A percentile compares a stretch with the other conserved stretches of the same genome.
These are phyloP conservation scores for Vanessa atalanta DNA, from an alignment of 1,140 invertebrate species.

Conservation along the genomic window DNA sequence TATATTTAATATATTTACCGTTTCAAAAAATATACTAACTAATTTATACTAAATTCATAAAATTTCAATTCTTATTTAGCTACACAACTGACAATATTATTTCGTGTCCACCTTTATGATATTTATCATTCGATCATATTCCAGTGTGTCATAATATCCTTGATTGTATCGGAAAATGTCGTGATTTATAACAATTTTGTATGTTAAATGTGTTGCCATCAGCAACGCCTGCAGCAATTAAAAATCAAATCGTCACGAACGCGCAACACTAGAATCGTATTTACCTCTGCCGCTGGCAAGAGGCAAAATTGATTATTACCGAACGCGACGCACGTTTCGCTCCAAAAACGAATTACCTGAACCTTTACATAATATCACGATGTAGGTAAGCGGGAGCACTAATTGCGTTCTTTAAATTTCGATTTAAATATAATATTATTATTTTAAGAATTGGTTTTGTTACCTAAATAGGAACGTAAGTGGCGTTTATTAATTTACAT, in stretches of 20 bases:
- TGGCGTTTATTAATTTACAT: too few relatives aligned
- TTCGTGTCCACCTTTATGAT: background rate
- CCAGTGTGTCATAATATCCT: background rate
- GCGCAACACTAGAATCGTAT: slow-evolving; percentile 8
- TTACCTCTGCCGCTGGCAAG: slow-evolving; percentile 6
- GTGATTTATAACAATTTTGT: slow-evolving; percentile 5
- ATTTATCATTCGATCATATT: background rate
- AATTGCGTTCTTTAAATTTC: too few relatives aligned
- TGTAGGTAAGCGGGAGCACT: too few relatives aligned
- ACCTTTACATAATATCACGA: background rate
- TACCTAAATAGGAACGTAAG: too few relatives aligned
- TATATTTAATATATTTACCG: too few relatives aligned
- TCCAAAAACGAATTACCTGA: slow-evolving; percentile 13
- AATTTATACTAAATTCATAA: too few relatives aligned
- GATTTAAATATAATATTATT: too few relatives aligned
- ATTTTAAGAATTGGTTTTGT: too few relatives aligned
- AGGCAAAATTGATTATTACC: slow-evolving; percentile 19
- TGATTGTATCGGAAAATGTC: background rate
- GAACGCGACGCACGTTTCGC: slow-evolving; percentile 9
- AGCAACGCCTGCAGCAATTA: slow-evolving; percentile 11
- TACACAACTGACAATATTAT: background rate
- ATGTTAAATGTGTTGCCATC: background rate
- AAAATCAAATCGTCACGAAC: slow-evolving; percentile 11
- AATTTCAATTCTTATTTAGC: too few relatives aligned
- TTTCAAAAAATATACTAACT: too few relatives aligned